Evolutionary conservation across 2,888 invertebrate genomes (phyloP), one percentile per base, ranked within the genome.

Genomic region (Synanthedon andrenaeformis): DNA sequence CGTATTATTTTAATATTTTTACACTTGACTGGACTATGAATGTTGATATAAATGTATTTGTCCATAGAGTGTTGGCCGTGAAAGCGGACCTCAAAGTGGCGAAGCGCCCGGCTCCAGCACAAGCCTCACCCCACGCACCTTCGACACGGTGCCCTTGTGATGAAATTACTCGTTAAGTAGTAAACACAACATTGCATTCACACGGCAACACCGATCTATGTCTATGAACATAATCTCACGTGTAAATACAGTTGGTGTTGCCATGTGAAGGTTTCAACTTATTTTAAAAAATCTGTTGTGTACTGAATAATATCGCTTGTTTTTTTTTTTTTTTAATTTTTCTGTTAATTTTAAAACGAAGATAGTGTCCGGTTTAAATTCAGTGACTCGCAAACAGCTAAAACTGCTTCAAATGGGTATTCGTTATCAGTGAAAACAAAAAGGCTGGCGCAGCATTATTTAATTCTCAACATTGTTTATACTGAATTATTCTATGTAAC

Each of bases 31-130:
- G 35, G 35, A 35, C 35, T 35, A 35, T 35, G 3, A 35, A 10
- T 35, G 35, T 35, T 35, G 8, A 35, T 35, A 35, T 35, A 1
- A 10, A 35, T 45, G 35, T 52, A 17, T 53, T 58, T 54, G 52
- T 53, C 80, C 79, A 14, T 76, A 89, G 88, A 88, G 87, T 74
- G 69, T 79, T 55, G 84, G 85, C 11, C 83, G 89, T 51, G 90
- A 89, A 66, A 83, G 89, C 56, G 89, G 89, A 11, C 89, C 89
- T 48, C 91, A 91, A 62, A 83, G 90, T 56, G 90, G 90, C 49
- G 90, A 91, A 67, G 90, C 91, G n/a, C 89, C 90, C 1, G 91
- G 91, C 50, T 91, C 91, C 57, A 88, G 88, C 70, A 88, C 87
- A 57, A 86, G 82, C 66, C 73, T 86, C 57, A 73, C 82, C 56